A percentile compares a stretch with the other conserved stretches of the same genome.
Conservation (phyloP, 2,113 vertebrate species). For the Synchiropus splendidus region DNA sequence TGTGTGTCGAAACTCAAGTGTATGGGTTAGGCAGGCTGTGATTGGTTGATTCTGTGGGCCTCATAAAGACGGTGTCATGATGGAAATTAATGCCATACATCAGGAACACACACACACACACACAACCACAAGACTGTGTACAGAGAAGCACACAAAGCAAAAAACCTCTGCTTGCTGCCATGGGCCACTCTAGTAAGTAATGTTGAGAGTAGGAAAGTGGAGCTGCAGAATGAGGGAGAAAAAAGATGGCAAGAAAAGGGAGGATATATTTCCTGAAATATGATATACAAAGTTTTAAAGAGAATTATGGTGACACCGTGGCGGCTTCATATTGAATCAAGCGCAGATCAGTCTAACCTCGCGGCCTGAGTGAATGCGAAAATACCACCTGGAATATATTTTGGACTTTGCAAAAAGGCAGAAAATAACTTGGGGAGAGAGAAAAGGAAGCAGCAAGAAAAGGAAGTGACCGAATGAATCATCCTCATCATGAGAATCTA, state of each 20-base stretch:
- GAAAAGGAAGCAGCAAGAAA: too few relatives aligned
- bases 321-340: constrained; percentile 18
- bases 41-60: constrained; percentile 51
- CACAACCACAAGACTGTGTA: constrained; percentile 20
- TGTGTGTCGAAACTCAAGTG: background rate
- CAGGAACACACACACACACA: constrained; percentile 44
- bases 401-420: constrained; percentile 13
- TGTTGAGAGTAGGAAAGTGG: constrained; percentile 21
- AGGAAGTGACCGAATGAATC: too few relatives aligned
- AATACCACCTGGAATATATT: constrained; percentile 6
- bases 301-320: constrained; percentile 22
- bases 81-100: constrained; percentile 75
- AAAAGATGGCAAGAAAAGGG: too few relatives aligned
- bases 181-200: constrained; percentile 44
- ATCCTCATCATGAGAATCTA: too few relatives aligned
- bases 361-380: constrained; percentile 10
- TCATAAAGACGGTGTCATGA: constrained; percentile 68
- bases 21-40: constrained; percentile 28
- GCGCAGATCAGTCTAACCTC: constrained; percentile 11
- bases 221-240: constrained; percentile 15
- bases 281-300: constrained; percentile 7
- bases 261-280: constrained; percentile 15
- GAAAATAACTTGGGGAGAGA: too few relatives aligned
- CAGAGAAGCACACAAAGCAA: constrained; percentile 14
- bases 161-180: constrained; percentile 18